These are phyloP conservation scores for Aulostomus chinensis DNA, from an alignment of 2,797 vertebrate species.

Conservation along the genomic window DNA sequence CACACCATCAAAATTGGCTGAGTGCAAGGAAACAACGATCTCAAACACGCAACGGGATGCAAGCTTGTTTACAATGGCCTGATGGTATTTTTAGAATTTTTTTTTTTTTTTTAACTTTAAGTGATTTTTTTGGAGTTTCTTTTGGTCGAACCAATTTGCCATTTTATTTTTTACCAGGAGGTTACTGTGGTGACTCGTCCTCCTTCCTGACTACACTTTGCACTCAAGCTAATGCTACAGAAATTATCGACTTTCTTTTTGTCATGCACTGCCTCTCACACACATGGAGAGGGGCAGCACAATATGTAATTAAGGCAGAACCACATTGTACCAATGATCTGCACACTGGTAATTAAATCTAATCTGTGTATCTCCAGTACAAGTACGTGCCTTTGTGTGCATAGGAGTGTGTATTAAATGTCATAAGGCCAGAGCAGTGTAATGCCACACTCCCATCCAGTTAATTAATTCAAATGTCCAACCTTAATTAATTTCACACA, in stretches of 20 bases:
- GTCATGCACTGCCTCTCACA: not conserved
- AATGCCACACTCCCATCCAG: conserved; percentile 62
- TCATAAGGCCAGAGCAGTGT: conserved; percentile 60
- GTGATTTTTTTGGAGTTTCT: too few species aligned
- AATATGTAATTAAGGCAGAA: conserved; percentile 66
- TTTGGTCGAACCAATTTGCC: too few species aligned
- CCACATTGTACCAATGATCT: conserved; percentile 57
- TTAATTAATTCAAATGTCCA: conserved; percentile 77
- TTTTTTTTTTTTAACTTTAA: too few species aligned
- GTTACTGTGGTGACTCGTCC: too few species aligned
- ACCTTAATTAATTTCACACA: conserved; percentile 69
- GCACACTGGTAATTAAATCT: conserved; percentile 66
- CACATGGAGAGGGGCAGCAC: conserved; percentile 9
- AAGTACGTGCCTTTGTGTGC: conserved; percentile 20
- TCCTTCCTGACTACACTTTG: too few species aligned
- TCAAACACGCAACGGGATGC: too few species aligned
- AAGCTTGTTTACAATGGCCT: too few species aligned
- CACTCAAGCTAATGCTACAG: conserved; percentile 14
- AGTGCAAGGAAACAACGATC: too few species aligned
- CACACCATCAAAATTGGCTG: too few species aligned
- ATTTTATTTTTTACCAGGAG: too few species aligned
- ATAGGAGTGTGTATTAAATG: conserved; percentile 43
- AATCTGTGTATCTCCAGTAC: conserved; percentile 43
- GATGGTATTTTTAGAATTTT: too few species aligned
- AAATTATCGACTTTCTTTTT: conserved; percentile 7